Base-by-base conservation (phyloP, 2,113 vertebrate genomes). In the Peromyscus maniculatus region DNA sequence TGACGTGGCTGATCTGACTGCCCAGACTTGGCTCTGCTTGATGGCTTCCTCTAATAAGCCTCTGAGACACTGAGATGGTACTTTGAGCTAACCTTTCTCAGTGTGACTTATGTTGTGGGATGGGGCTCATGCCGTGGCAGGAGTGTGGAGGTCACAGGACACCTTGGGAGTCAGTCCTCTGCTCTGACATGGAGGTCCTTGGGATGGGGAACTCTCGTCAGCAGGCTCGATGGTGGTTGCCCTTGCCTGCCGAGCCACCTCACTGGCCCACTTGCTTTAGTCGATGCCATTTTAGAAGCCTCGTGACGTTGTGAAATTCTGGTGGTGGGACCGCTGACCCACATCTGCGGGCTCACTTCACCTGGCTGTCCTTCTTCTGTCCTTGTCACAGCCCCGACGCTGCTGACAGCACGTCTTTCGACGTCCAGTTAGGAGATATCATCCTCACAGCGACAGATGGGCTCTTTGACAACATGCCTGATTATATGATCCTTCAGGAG, bases 401-500 rank as follows among this genome's bases (percentile, higher is more conserved):
- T 71, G 99, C 99, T 7, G 99, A 99, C 97, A 99, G 99, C 96
- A 99, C 99, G 2, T 99, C 99, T 78, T 99, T 99, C n/a, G 99
- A 99, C 74, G 99, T 99, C 89, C 99, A 99, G 98, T 99, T 99
- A 0, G 99, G 99, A 96, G 99, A 99, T 98, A 99, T 99, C 97
- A 99, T 99, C 98, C 98, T 99, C 96, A 99, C 99, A 0, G 99
- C 99, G 0, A 99, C 99, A 0, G 99, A 99, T 0, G 99, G 99
- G 19, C 99, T 99, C 77, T 99, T 99, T 96, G 99, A 99, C 99
- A 99, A 99, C 99, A 99, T 99, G 99, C 99, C 99, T 28, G 99
- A 99, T 98, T 99, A 99, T 97, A 99, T 99, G 99, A 99, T 99
- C 86, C 99, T 99, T 80, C 99, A 99, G 98, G 99, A 99, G 98